phyloP scores from a whole-genome alignment of 1,140 invertebrate species.

The Drepana arcuata region DNA sequence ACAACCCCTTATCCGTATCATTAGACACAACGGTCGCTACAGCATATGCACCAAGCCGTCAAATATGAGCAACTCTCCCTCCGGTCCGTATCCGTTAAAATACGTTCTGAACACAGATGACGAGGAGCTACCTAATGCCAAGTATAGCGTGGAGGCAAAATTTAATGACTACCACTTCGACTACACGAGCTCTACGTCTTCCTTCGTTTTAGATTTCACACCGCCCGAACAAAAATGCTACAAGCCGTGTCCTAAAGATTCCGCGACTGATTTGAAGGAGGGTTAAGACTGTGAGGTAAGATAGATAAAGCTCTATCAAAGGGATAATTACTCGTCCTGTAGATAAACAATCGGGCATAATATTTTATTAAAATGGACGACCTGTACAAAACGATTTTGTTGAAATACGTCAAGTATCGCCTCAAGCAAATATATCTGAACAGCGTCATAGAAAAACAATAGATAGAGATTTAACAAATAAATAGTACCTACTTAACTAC shows the following conservation, averaged over 20 bases:
- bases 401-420: conserved; percentile 3
- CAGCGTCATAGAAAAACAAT: background rate
- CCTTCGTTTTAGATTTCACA: conserved; percentile 54
- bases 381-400: conserved; percentile 1
- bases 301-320: conserved; percentile 1
- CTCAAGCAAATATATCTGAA: conserved; percentile 1
- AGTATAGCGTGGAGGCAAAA: conserved; percentile 56
- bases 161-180: conserved; percentile 60
- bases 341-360: background rate
- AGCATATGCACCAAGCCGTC: conserved; percentile 54
- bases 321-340: background rate
- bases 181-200: conserved; percentile 53
- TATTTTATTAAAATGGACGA: background rate
- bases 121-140: conserved; percentile 13
- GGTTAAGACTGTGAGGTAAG: conserved; percentile 11
- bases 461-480: conserved; percentile 3
- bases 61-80: conserved; percentile 47
- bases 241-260: too few relatives aligned
- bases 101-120: conserved; percentile 48
- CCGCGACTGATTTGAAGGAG: too few relatives aligned
- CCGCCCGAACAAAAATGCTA: conserved; percentile 44
- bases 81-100: conserved; percentile 53
- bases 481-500: conserved; percentile 19
- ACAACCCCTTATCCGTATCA: conserved; percentile 43
- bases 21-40: conserved; percentile 51